Conservation (phyloP, 2,797 vertebrate species). For the Morus bassanus region DNA sequence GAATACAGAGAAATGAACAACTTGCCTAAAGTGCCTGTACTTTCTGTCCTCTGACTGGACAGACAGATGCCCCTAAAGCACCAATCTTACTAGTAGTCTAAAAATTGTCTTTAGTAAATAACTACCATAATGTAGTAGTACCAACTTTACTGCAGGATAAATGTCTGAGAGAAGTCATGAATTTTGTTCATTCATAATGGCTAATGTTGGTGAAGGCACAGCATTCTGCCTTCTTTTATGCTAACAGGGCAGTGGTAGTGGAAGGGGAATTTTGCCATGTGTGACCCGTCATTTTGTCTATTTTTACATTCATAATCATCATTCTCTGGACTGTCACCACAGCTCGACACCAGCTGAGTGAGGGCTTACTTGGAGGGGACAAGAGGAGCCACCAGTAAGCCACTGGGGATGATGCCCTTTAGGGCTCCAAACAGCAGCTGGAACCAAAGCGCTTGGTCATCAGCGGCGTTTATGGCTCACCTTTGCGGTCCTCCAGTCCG, state of each 20-base stretch:
- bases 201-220: background rate
- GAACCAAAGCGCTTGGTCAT: background rate
- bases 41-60: background rate
- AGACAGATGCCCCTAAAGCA: background rate
- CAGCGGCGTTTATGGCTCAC: background rate
- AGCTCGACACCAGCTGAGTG: background rate
- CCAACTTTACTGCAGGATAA: background rate
- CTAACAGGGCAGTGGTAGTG: background rate
- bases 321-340: background rate
- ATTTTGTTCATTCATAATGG: background rate
- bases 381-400: background rate
- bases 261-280: background rate
- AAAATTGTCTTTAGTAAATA: background rate
- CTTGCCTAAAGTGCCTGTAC: background rate
- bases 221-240: background rate
- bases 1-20: background rate
- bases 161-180: background rate
- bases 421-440: background rate
- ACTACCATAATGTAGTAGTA: background rate
- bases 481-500: background rate
- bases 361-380: background rate
- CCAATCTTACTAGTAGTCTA: background rate
- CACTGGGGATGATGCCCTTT: background rate
- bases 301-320: background rate
- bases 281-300: background rate